Base-by-base conservation (phyloP, 2,888 invertebrate genomes). In the Notodonta ziczac region DNA sequence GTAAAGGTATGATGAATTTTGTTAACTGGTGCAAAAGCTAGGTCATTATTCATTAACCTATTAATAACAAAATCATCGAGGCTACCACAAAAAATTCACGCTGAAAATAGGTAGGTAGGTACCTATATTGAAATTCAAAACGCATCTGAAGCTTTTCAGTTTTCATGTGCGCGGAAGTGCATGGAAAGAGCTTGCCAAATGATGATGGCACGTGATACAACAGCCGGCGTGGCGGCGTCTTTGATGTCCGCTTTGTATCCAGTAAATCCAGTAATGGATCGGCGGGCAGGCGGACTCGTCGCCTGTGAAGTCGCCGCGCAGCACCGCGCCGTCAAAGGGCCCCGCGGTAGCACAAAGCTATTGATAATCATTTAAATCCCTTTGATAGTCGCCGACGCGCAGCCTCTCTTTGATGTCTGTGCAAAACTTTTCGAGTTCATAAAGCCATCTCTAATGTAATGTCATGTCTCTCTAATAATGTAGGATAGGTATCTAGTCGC, bases 331-430 rank as follows among this genome's bases (percentile, higher is more conserved):
- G 89, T 89, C 90, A 91, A 91, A 89, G 87, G 80, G 82, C 80
- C 71, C 73, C 77, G 86, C 90, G 86, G 91, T 90, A 90, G 91
- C 90, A 87, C 83, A 87, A 87, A 87, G 87, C 89, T 85, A 91
- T 90, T 90, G 91, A 90, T 91, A 91, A 24, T 88, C 86, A 88
- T 88, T 89, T 86, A 87, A 88, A 89, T 89, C 87, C 87, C 88
- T 91, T 91, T 90, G 87, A 90, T 81, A 70, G 72, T 72, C 67
- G 79, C 89, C 90, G 90, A 74, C 81, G 73, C 81, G 74, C 77
- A 80, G 70, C 83, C 85, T 83, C 87, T 85, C 84, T 80, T 77
- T 84, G 81, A 73, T 74, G 60, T 56, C 61, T 53, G 16, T 57
- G 42, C 53, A 58, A 52, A 60, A 63, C 46, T n/a, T 63, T 60